Percentiles rank a stretch among this genome's conserved stretches.
These are phyloP conservation scores for Eugnorisma glareosa DNA, from an alignment of 2,888 invertebrate species.

Conservation along the genomic window DNA sequence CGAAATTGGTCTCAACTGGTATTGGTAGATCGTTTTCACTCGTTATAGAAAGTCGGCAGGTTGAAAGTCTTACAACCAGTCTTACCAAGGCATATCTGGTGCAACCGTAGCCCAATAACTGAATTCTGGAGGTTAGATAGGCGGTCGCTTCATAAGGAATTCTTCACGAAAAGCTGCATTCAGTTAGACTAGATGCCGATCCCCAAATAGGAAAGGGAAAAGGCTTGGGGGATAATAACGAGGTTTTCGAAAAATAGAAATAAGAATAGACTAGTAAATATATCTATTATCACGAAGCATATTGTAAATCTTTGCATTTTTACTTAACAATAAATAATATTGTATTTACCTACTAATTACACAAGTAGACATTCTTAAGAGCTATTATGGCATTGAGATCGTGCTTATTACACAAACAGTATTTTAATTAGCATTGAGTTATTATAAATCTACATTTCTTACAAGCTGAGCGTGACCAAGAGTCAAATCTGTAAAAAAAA, in stretches of 20 bases:
- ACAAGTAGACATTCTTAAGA: constrained; percentile 3
- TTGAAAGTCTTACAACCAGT: background rate
- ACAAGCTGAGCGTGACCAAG: background rate
- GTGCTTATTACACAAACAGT: background rate
- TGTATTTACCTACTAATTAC: background rate
- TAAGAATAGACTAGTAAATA: no score
- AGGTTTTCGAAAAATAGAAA: background rate
- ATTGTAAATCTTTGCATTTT: background rate
- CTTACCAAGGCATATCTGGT: background rate
- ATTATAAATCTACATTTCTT: constrained; percentile 18
- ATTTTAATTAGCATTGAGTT: background rate
- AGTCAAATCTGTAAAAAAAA: background rate
- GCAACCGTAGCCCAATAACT: background rate
- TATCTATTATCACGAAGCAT: no score
- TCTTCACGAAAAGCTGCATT: background rate
- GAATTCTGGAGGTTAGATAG: background rate
- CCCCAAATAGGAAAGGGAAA: background rate
- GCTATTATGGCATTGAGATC: constrained; percentile 27
- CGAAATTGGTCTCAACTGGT: background rate
- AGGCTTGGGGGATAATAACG: background rate
- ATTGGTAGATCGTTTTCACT: background rate
- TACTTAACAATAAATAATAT: constrained; percentile 7
- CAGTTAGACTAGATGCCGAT: background rate
- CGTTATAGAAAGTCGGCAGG: background rate
- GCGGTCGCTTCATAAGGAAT: background rate